Evolutionary conservation across 30 jellyfish, hydroid and myxozoan genomes (phyloP).

Genomic region (Phacellophora camtschatica): DNA sequence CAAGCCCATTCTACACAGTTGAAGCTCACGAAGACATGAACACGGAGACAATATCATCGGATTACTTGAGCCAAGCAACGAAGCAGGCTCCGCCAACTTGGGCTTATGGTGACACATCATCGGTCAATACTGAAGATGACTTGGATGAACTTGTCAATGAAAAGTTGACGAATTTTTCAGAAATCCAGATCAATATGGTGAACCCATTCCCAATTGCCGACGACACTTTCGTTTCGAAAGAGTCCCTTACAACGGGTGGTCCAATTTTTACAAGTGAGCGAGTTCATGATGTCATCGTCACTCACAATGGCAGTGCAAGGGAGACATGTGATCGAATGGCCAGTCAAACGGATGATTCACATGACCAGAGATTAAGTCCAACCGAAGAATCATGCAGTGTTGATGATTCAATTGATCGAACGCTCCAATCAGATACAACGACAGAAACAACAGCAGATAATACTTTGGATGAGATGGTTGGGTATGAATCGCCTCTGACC

Average conservation of each 20-base stretch:
- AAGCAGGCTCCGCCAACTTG: constrained; percentile 21
- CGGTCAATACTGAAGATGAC: constrained; percentile 22
- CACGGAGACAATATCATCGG: not conserved
- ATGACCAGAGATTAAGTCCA: not conserved
- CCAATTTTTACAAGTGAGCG: constrained; percentile 65
- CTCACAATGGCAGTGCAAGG: not conserved
- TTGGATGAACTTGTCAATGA: constrained; percentile 19
- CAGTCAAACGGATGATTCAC: not conserved
- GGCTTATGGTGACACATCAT: constrained; percentile 50
- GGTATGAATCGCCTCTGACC: not conserved
- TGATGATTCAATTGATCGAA: not conserved
- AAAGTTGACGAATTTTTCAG: not conserved
- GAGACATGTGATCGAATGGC: not conserved
- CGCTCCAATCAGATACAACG: not conserved
- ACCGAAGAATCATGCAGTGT: not conserved
- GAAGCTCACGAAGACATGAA: constrained; percentile 30
- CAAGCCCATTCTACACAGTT: constrained; percentile 51
- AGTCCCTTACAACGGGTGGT: constrained; percentile 21
- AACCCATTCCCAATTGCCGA: not conserved
- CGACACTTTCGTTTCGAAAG: not conserved
- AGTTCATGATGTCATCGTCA: not conserved
- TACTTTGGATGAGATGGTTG: not conserved
- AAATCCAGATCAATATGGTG: not conserved
- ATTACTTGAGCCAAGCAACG: constrained; percentile 4
- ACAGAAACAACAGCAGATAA: not conserved